Base-by-base conservation (phyloP, 30 jellyfish, hydroid and myxozoan genomes). In the Turritopsis dohrnii region DNA sequence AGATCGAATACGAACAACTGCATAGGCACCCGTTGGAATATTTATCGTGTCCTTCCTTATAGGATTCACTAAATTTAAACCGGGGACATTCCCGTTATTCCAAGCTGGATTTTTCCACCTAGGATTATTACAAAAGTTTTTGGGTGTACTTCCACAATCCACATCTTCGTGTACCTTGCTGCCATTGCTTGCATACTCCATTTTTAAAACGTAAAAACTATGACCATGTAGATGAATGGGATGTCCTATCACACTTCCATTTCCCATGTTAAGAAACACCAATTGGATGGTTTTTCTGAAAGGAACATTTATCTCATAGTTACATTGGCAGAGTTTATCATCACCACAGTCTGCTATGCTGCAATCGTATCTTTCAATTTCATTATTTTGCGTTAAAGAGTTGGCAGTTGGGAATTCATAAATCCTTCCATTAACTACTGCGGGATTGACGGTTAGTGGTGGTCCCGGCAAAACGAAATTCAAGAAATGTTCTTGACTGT, bases 181-280 rank as follows among this genome's bases (percentile, higher is more conserved):
- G 25, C 96, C 98, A 72, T 91, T 92, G 9, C 89, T 82, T 41
- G 30, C 84, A 83, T 83, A 87, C 21, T 89, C 96, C 95, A 92
- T 84, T 52, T 92, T 92, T 52, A 92, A 81, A 53, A 92, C 89
- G 71, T 92, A 80, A 74, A 92, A 92, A 60, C 98, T 87, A 65
- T 92, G 98, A 4, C 96, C 97, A 71, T 91, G 97, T 28, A 91
- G 16, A 76, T 91, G 97, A 18, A 91, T 89, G 17, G 97, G 97
- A 71, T 92, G 98, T 0, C 89, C 82, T 91, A 93, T 83, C 17
- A 96, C 98, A 27, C 83, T 84, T 4, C 98, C 98, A 26, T 76
- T 81, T 9, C 98, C 98, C 87, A 84, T 75, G 65, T 87, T 92
- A 17, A 88, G 77, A 88, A 88, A 92, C 18, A 92, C 92, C 96